Conservation (phyloP, 2,113 vertebrate genomes). For the Entomyzon cyanotis region DNA sequence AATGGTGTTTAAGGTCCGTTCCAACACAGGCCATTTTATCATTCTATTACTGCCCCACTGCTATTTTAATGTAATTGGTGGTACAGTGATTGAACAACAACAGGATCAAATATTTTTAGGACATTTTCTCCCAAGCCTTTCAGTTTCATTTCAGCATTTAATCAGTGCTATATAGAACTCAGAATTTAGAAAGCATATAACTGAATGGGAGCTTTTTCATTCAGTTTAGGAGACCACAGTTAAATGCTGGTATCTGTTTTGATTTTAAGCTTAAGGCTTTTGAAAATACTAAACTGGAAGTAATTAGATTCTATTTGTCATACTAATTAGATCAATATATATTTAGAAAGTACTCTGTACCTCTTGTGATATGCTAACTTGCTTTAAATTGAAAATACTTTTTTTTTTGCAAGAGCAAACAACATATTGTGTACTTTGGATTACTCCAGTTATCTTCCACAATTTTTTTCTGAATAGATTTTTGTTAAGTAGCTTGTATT, state of each 20-base stretch:
- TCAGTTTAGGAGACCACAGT: neutral
- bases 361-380: neutral
- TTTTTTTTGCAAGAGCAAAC: neutral
- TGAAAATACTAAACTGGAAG: neutral
- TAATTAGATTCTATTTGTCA: neutral
- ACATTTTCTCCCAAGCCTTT: neutral
- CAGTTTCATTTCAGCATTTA: neutral
- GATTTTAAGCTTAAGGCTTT: neutral
- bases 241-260: neutral
- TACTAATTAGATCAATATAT: neutral
- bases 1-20: neutral
- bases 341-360: neutral
- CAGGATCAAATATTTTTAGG: neutral
- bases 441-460: neutral
- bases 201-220: neutral
- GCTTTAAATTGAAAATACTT: neutral
- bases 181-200: neutral
- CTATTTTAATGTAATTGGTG: neutral
- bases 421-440: neutral
- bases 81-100: neutral
- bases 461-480: neutral
- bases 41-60: neutral
- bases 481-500: neutral
- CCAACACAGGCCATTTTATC: neutral
- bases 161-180: neutral